phyloP scores from a whole-genome alignment of 2,888 invertebrate species.

The Priocnemis perturbator region DNA sequence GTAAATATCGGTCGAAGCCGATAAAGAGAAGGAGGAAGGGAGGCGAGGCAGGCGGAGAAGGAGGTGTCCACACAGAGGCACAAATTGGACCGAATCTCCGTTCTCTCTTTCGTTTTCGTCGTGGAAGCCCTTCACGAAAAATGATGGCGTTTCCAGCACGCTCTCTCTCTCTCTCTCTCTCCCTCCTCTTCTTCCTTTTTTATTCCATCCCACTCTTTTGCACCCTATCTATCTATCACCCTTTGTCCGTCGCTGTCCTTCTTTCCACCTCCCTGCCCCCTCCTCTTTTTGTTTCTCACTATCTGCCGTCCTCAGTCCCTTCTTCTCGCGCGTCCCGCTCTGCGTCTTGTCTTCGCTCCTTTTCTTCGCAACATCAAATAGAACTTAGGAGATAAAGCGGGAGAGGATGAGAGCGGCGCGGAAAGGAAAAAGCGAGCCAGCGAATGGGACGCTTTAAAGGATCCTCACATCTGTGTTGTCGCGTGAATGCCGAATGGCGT shows the following conservation, averaged over 20 bases:
- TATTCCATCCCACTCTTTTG: not conserved
- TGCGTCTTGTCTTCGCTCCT: conserved; percentile 18
- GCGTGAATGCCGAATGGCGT: too few relatives aligned
- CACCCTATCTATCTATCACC: conserved; percentile 1
- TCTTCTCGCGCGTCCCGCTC: conserved; percentile 10
- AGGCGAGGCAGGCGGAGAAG: not conserved
- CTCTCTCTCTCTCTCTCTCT: conserved; percentile 8
- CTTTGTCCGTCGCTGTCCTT: not conserved
- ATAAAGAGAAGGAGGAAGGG: not conserved
- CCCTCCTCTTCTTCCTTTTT: conserved; percentile 8
- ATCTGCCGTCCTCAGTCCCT: not conserved
- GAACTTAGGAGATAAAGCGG: conserved; percentile 46
- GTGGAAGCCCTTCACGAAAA: conserved; percentile 15
- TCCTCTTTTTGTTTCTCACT: conserved; percentile 14
- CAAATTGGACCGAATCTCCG: conserved; percentile 15
- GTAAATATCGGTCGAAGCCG: conserved; percentile 17
- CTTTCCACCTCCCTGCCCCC: conserved; percentile 12
- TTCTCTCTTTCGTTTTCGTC: conserved; percentile 9
- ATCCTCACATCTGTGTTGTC: not conserved
- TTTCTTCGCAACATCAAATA: conserved; percentile 39
- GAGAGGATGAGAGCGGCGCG: conserved; percentile 38
- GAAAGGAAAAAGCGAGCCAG: too few relatives aligned
- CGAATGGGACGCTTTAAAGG: conserved; percentile 12
- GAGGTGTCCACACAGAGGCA: conserved; percentile 18
- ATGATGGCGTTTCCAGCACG: conserved; percentile 18